Conservation (phyloP, 2,888 invertebrate species). For the Mimachlamys varia region DNA sequence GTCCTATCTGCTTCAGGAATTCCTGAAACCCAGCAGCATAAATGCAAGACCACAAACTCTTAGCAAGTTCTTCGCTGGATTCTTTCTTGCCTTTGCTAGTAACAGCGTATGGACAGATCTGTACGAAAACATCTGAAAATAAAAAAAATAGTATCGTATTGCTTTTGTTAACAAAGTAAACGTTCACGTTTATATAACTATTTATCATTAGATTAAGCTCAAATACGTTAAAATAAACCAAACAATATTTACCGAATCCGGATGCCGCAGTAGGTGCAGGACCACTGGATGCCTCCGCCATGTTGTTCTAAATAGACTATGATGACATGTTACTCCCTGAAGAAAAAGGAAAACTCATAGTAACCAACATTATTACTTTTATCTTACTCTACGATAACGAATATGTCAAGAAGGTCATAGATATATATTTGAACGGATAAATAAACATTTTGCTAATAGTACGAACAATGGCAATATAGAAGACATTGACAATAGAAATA, state of each 20-base stretch:
- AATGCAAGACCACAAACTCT: neutral
- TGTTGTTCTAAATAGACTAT: neutral
- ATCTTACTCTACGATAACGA: too few species aligned
- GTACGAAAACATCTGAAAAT: neutral
- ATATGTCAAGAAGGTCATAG: too few species aligned
- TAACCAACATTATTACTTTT: too few species aligned
- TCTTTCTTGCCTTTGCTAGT: neutral
- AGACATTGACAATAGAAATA: too few species aligned
- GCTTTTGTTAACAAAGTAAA: neutral
- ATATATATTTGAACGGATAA: too few species aligned
- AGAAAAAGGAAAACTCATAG: neutral
- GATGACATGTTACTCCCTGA: neutral
- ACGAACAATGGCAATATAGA: too few species aligned
- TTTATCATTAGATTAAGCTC: too few species aligned
- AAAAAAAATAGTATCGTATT: neutral
- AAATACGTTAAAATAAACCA: too few species aligned
- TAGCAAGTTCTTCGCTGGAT: neutral
- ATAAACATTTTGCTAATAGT: too few species aligned
- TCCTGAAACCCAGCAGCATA: neutral
- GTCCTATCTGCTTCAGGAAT: neutral
- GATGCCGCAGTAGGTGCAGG: neutral
- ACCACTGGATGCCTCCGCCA: constrained; percentile 15
- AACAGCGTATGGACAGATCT: neutral
- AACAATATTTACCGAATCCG: neutral
- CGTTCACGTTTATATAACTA: neutral